Evolutionary conservation across 2,797 vertebrate genomes (phyloP), one percentile per base, ranked within the genome.

Genomic region (Anableps anableps): DNA sequence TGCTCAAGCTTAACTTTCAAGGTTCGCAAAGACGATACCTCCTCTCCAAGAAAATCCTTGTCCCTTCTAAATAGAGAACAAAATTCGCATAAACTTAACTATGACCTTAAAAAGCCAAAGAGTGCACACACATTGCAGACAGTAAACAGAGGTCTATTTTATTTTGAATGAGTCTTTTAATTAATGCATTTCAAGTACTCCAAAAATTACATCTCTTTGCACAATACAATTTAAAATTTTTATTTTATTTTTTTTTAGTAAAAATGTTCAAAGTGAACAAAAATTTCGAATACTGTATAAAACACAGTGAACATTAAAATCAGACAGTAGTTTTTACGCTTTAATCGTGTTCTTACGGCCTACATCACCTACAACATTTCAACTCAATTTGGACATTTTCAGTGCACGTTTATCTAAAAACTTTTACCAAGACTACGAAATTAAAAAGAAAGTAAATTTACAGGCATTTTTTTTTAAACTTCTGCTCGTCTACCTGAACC

Each of bases 181-280:
- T 99, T 98, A 99, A 99, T 98, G 97, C 98, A 98, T 97, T 98
- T 99, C 98, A 99, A 98, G 98, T 98, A 96, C 95, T 99, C 97
- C 97, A 97, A 98, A 99, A 96, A 97, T 98, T 97, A 99, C 98
- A 99, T 97, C 95, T 96, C 96, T 98, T 96, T 97, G 96, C 97
- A 99, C 98, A 97, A 99, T 98, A 99, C 97, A 97, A 97, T 96
- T 98, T 97, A 96, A 96, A 97, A 88, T 92, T 86, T 97, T 88
- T 88, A 91, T 88, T 83, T 97, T 89, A 83, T 87, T 82, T 88
- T 89, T 89, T 94, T 96, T 99, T 98, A 97, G 98, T 99, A 99
- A 99, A 99, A 99, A 99, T 98, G 97, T 98, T 97, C 97, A 98
- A 99, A 99, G 97, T 98, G 97, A 99, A 99, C 97, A 97, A 98